Evolutionary conservation across 2,113 vertebrate species (phyloP), one percentile per base, ranked within the genome.

Genomic region (Dasyprocta punctata): DNA sequence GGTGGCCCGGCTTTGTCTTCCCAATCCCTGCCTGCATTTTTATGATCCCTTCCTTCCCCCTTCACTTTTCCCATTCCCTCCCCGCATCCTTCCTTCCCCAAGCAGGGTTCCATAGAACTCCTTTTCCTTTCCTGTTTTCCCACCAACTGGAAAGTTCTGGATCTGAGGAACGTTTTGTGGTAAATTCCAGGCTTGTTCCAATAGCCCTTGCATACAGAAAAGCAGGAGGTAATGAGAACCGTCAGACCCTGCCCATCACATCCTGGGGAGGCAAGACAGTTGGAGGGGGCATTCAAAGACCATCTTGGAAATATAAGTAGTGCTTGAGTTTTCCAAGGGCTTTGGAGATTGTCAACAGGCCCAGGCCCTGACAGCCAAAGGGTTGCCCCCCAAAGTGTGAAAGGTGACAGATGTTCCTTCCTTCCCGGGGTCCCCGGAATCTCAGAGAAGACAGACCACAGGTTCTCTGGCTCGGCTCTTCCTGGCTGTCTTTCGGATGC

Each of bases 91-190:
- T 90, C 89, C 65, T 97, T 75, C 44, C 58, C 13, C 17, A 81
- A 20, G 94, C 19, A 89, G 61, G 61, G 17, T 56, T 89, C 44
- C 83, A 86, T 5, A 1, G 67, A 85, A 10, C 36, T 90, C 63
- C n/a, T 90, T 92, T 96, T 89, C 78, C 41, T 84, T 95, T 95
- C 73, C 71, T 80, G 71, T 87, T 96, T 95, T 92, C 36, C 77
- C 56, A 69, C 44, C 11, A 73, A 38, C 24, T 88, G 77, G 94
- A 89, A 94, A 86, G 41, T 90, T 95, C 93, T 96, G 56, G 47
- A 88, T 73, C 60, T 92, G 92, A 69, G 80, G 93, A 82, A 61
- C 52, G 14, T 82, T 49, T 80, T 87, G 5, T 13, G 19, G 14
- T 78, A 81, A 71, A 89, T 90, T 87, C 63, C 78, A 90, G 61